These are phyloP conservation scores for Poeciliopsis infans DNA, from an alignment of 2,797 vertebrate genomes.

Conservation along the genomic window DNA sequence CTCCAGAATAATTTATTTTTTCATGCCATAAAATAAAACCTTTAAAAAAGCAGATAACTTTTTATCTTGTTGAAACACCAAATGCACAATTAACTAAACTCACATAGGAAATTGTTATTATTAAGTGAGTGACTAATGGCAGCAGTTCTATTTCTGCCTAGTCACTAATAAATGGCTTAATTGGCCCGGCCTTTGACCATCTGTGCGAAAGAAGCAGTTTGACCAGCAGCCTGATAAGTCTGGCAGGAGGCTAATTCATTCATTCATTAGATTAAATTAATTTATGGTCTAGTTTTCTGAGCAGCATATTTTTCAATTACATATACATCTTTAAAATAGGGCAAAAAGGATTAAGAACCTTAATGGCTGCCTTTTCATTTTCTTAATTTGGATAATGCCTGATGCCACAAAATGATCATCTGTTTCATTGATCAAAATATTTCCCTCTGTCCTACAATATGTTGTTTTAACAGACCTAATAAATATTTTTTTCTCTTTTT, in stretches of 20 bases:
- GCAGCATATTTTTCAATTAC: not conserved
- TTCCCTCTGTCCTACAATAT: not conserved
- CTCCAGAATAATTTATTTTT: constrained; percentile 2
- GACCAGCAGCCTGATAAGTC: constrained; percentile 64
- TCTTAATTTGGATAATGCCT: not conserved
- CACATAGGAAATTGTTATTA: constrained; percentile 15
- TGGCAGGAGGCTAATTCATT: constrained; percentile 33
- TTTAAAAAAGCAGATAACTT: constrained; percentile 13
- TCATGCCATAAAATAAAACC: not conserved
- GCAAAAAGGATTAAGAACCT: not conserved
- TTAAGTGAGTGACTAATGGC: constrained; percentile 55
- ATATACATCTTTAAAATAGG: not conserved
- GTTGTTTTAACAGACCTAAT: not conserved
- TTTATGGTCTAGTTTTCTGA: not conserved
- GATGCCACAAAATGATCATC: not conserved
- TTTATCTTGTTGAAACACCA: constrained; percentile 32
- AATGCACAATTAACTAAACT: constrained; percentile 9
- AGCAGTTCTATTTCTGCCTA: constrained; percentile 48
- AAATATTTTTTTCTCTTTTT: constrained; percentile 9
- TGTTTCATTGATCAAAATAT: not conserved
- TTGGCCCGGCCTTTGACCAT: constrained; percentile 70
- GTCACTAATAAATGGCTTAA: constrained; percentile 68
- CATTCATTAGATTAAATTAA: not conserved
- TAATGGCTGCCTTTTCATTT: not conserved
- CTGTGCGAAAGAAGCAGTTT: constrained; percentile 60